phyloP scores from a whole-genome alignment of 2,797 vertebrate genomes.

The Poecilia wingei region DNA sequence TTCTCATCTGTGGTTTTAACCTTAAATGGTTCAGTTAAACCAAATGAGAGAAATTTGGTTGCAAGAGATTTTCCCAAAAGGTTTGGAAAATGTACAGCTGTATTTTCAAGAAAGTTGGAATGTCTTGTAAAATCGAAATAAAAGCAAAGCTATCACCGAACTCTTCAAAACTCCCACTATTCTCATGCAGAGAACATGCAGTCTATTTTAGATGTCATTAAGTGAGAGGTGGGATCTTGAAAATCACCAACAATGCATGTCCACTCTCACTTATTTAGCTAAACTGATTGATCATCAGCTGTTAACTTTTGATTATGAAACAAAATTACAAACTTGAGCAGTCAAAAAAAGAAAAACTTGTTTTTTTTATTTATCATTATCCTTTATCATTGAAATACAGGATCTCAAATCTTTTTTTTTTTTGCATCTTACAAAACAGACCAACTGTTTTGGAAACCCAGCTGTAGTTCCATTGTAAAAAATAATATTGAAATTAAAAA shows the following conservation, averaged over 20 bases:
- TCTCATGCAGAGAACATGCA: not conserved
- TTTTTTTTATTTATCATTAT: not conserved
- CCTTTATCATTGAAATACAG: not conserved
- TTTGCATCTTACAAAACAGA: constrained; percentile 1
- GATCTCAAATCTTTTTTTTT: not conserved
- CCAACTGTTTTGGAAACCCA: constrained; percentile 8
- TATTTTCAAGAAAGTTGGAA: constrained; percentile 9
- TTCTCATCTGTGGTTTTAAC: constrained; percentile 5
- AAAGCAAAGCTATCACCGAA: not conserved
- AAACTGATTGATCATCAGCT: not conserved
- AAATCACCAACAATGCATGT: not conserved
- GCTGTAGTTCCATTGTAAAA: constrained; percentile 48
- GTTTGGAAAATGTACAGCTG: constrained; percentile 28
- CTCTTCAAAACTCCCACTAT: not conserved
- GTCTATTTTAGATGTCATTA: not conserved
- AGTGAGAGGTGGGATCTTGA: not conserved
- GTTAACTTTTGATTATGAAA: not conserved
- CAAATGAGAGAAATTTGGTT: not conserved
- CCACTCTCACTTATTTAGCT: not conserved
- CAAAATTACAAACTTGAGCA: not conserved
- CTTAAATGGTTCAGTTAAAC: constrained; percentile 10
- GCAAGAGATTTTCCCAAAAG: constrained; percentile 51
- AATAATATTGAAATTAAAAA: constrained; percentile 12
- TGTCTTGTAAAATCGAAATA: not conserved
- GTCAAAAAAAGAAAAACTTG: not conserved